A percentile compares a stretch with the other conserved stretches of the same genome.
phyloP scores from a whole-genome alignment of 2,797 vertebrate genomes.

The Paramormyrops hopkinsi region DNA sequence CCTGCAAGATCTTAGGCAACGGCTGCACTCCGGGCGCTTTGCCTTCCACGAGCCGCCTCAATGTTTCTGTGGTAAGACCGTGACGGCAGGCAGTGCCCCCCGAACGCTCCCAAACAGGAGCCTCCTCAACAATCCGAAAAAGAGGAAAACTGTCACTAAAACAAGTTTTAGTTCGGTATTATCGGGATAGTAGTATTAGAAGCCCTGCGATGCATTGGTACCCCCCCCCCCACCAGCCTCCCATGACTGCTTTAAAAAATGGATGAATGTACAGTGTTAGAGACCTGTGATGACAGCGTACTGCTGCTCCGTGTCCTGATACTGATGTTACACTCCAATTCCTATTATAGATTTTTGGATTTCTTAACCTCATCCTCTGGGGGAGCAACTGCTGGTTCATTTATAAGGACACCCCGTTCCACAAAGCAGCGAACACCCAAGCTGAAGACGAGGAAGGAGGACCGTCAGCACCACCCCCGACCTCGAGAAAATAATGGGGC shows the following conservation, averaged over 20 bases:
- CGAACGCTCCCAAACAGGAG: neutral
- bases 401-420: constrained; percentile 72
- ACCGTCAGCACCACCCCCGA: constrained; percentile 19
- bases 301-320: neutral
- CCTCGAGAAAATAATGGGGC: neutral
- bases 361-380: constrained; percentile 74
- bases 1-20: constrained; percentile 45
- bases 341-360: constrained; percentile 64
- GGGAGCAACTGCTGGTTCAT: constrained; percentile 77
- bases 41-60: constrained; percentile 68
- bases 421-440: constrained; percentile 39
- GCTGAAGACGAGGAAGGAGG: constrained; percentile 56
- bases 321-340: neutral
- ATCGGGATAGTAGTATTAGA: neutral
- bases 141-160: neutral
- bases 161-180: neutral
- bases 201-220: neutral
- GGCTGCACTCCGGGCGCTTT: constrained; percentile 53
- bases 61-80: constrained; percentile 73
- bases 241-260: neutral
- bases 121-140: neutral
- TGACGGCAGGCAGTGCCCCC: neutral
- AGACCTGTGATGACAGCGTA: neutral
- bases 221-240: too few relatives aligned
- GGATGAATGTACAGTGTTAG: neutral